These are phyloP conservation scores for Hippocampus kuda DNA, from an alignment of 2,797 vertebrate species.

Conservation along the genomic window DNA sequence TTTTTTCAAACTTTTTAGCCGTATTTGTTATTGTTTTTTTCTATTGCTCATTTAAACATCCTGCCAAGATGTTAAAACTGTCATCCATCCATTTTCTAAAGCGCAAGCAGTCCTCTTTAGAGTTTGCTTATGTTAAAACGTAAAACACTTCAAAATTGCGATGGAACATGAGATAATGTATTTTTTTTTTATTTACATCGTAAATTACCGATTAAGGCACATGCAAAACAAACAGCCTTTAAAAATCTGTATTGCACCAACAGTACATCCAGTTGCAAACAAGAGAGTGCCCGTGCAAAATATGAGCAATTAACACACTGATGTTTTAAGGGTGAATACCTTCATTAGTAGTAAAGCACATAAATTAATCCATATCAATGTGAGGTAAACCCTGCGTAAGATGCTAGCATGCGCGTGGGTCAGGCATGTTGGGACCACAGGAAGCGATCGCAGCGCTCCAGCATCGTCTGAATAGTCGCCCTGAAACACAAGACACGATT, in stretches of 20 bases:
- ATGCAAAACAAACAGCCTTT: constrained; percentile 18
- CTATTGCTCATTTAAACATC: too few species aligned
- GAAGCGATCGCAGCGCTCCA: constrained; percentile 94
- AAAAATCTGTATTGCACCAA: constrained; percentile 11
- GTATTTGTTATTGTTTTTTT: too few species aligned
- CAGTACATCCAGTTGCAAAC: constrained; percentile 2
- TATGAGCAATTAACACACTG: constrained; percentile 13
- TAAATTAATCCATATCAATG: constrained; percentile 23
- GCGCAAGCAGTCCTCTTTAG: neutral
- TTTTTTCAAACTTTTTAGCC: too few species aligned
- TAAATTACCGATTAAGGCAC: constrained; percentile 3
- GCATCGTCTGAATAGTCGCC: constrained; percentile 90
- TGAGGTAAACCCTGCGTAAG: neutral
- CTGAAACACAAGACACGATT: constrained; percentile 60
- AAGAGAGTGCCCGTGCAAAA: constrained; percentile 8
- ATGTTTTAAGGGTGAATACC: neutral
- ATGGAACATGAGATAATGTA: constrained; percentile 6
- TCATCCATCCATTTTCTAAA: neutral
- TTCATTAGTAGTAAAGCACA: constrained; percentile 4
- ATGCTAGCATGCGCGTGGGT: neutral
- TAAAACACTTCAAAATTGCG: neutral
- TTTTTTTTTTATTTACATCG: constrained; percentile 45
- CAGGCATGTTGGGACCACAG: constrained; percentile 94
- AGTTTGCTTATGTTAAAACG: neutral
- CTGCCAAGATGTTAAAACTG: neutral